phyloP scores from a whole-genome alignment of 2,888 invertebrate genomes.

The Nemapogon koenigi region DNA sequence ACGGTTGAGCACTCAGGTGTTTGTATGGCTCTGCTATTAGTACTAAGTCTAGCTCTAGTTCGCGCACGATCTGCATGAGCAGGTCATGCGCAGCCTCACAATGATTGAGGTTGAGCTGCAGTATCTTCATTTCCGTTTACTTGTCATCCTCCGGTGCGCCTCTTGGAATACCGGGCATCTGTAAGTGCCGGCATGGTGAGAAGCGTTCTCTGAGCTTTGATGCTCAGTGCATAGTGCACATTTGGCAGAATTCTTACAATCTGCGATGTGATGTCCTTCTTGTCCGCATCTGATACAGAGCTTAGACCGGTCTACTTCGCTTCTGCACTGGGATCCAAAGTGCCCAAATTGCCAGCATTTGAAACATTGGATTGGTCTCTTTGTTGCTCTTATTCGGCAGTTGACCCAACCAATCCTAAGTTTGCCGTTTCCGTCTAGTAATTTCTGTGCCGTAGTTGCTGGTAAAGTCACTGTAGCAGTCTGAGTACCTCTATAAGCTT shows the following conservation, averaged over 20 bases:
- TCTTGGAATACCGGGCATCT: slow-evolving; percentile 9
- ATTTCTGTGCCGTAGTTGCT: neutral
- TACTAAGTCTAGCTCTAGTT: slow-evolving; percentile 8
- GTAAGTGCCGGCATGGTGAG: slow-evolving; percentile 7
- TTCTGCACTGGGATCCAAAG: slow-evolving; percentile 3
- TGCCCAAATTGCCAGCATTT: slow-evolving; percentile 8
- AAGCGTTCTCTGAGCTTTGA: slow-evolving; percentile 1
- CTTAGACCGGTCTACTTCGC: slow-evolving; percentile 6
- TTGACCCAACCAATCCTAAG: slow-evolving; percentile 8
- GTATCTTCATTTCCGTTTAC: slow-evolving; percentile 5
- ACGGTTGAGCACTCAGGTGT: slow-evolving; percentile 7
- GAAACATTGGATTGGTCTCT: slow-evolving; percentile 7
- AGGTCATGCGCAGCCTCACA: slow-evolving; percentile 9
- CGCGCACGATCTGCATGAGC: slow-evolving; percentile 10
- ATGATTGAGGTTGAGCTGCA: no score
- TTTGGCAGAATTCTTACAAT: slow-evolving; percentile 2
- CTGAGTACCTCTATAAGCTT: neutral
- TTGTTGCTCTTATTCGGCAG: slow-evolving; percentile 6
- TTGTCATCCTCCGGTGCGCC: no score
- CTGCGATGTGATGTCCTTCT: slow-evolving; percentile 4
- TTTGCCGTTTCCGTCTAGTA: neutral
- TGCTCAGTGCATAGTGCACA: slow-evolving; percentile 1
- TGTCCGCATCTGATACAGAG: slow-evolving; percentile 3
- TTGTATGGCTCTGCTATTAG: slow-evolving; percentile 5
- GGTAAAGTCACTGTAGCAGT: neutral